Percentiles rank a stretch among this genome's conserved stretches.
Evolutionary conservation across 2,888 invertebrate genomes (phyloP).

Genomic region (Trichopria drosophilae): DNA sequence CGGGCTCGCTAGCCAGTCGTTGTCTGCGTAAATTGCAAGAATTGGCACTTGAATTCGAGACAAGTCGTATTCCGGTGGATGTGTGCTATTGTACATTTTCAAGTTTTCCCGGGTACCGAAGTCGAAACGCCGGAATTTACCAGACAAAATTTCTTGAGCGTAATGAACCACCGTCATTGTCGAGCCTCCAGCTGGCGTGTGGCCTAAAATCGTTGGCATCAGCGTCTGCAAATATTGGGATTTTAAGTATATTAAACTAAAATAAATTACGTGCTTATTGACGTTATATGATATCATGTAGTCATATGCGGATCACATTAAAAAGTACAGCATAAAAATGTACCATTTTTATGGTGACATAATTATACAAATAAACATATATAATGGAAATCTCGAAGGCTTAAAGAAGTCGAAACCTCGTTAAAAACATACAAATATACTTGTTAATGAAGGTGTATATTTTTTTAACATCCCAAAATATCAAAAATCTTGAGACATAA

Average conservation of each 20-base stretch:
- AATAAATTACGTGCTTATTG: too few relatives aligned
- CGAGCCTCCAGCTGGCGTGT: slow-evolving; percentile 75
- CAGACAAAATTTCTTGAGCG: slow-evolving; percentile 65
- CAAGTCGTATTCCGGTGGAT: slow-evolving; percentile 68
- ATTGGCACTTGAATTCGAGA: slow-evolving; percentile 66
- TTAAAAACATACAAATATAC: too few relatives aligned
- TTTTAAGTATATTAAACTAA: too few relatives aligned
- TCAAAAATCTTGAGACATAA: too few relatives aligned
- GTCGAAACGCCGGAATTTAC: slow-evolving; percentile 71
- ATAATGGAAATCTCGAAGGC: too few relatives aligned
- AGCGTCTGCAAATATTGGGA: slow-evolving; percentile 52
- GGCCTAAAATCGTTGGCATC: slow-evolving; percentile 69
- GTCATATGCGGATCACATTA: too few relatives aligned
- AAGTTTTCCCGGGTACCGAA: slow-evolving; percentile 67
- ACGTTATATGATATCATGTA: too few relatives aligned
- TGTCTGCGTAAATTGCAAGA: slow-evolving; percentile 68
- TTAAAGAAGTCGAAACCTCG: too few relatives aligned
- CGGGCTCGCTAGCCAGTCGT: slow-evolving; percentile 73
- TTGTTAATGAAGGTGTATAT: too few relatives aligned
- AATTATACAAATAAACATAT: too few relatives aligned
- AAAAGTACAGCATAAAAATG: too few relatives aligned
- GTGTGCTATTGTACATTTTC: slow-evolving; percentile 62
- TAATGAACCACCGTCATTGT: slow-evolving; percentile 73
- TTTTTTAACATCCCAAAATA: too few relatives aligned
- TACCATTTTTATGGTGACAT: not conserved